Evolutionary conservation across 2,113 vertebrate genomes (phyloP).

Genomic region (Dascyllus trimaculatus): DNA sequence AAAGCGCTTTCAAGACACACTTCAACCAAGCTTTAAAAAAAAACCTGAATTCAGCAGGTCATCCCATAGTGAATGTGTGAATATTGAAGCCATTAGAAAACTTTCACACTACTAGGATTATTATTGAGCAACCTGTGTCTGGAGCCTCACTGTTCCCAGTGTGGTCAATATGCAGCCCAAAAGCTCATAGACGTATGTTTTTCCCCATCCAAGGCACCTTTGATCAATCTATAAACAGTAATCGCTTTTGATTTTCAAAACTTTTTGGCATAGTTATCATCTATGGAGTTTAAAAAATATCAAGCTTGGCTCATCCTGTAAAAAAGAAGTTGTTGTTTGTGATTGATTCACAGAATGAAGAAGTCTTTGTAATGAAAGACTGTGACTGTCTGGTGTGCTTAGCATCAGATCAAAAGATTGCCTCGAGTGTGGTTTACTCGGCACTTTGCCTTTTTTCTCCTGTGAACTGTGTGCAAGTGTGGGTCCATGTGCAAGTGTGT

Average conservation of each 20-base stretch:
- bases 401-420: constrained; percentile 58
- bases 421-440: constrained; percentile 51
- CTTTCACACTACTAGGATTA: not conserved
- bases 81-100: not conserved
- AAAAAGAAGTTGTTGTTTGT: not conserved
- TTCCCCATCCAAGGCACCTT: not conserved
- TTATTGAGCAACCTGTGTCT: not conserved
- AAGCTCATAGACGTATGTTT: not conserved
- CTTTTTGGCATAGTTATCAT: not conserved
- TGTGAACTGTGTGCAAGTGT: constrained; percentile 19
- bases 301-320: not conserved
- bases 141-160: not conserved
- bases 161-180: not conserved
- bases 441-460: constrained; percentile 46
- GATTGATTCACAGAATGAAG: constrained; percentile 30
- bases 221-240: not conserved
- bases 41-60: too few relatives aligned
- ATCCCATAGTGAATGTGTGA: not conserved
- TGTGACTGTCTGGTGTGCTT: constrained; percentile 38
- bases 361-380: constrained; percentile 51
- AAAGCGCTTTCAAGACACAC: not conserved
- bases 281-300: constrained; percentile 13
- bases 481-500: constrained; percentile 21
- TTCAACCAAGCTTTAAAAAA: too few relatives aligned
- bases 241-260: not conserved